A percentile compares a stretch with the other conserved stretches of the same genome.
phyloP scores from a whole-genome alignment of 2,888 invertebrate genomes.

The Argyresthia goedartella region DNA sequence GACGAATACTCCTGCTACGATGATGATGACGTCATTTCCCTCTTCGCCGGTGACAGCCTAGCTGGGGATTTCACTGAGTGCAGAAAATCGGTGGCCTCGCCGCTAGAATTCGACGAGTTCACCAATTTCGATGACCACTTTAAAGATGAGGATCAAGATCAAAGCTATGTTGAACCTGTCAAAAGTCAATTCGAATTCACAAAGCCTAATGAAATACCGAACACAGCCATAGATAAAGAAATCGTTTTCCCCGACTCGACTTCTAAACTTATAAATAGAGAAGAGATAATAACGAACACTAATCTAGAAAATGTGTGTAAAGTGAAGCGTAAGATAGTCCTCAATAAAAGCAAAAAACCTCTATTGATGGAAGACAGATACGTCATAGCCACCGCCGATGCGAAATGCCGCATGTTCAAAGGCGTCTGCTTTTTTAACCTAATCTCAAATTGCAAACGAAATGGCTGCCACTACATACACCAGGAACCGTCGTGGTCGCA shows the following conservation, averaged over 20 bases:
- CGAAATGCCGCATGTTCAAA: constrained; percentile 15
- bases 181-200: not conserved
- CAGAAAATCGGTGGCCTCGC: not conserved
- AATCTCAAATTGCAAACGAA: constrained; percentile 24
- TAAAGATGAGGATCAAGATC: not conserved
- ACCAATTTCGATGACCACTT: not conserved
- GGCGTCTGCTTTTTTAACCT: constrained; percentile 38
- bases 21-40: constrained; percentile 19
- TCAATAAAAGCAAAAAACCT: not conserved
- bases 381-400: constrained; percentile 14
- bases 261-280: constrained; percentile 12
- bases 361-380: constrained; percentile 4
- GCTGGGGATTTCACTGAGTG: constrained; percentile 24
- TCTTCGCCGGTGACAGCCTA: constrained; percentile 52
- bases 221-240: constrained; percentile 14
- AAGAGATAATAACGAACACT: not conserved
- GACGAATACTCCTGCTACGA: not conserved
- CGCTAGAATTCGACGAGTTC: constrained; percentile 17
- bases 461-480: constrained; percentile 30
- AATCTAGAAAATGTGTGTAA: not conserved
- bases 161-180: not conserved
- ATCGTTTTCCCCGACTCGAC: constrained; percentile 42
- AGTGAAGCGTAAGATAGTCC: too few species aligned
- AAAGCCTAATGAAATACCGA: not conserved
- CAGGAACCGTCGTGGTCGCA: constrained; percentile 7